phyloP scores from a whole-genome alignment of 1,140 invertebrate species.

The Sinonovacula constricta region DNA sequence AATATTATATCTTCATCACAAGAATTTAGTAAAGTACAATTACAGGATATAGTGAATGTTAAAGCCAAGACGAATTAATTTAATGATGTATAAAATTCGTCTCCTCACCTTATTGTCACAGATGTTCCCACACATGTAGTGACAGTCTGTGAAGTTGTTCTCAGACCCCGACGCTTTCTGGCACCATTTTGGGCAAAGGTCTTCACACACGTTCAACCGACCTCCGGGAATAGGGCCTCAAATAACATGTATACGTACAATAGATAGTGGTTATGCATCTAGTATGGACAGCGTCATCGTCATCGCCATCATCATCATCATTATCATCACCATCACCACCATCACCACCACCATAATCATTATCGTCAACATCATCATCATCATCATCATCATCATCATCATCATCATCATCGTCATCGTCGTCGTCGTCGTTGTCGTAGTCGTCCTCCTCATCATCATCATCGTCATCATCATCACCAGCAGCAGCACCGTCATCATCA shows the following conservation, averaged over 20 bases:
- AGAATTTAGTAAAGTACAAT: too few species aligned
- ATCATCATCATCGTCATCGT: constrained; percentile 4
- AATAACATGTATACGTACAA: too few species aligned
- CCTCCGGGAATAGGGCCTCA: constrained; percentile 1
- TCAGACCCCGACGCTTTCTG: background rate
- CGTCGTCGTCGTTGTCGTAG: background rate
- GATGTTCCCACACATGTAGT: constrained; percentile 32
- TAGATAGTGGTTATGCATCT: too few species aligned
- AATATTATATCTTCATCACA: too few species aligned
- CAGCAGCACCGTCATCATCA: too few species aligned
- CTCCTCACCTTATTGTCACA: constrained; percentile 30
- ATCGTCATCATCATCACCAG: background rate
- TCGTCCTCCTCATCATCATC: too few species aligned
- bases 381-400: constrained; percentile 1
- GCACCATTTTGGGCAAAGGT: constrained; percentile 43
- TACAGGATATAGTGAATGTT: too few species aligned
- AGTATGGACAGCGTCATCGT: background rate
- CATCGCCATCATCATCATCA: constrained; percentile 4
- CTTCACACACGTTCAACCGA: constrained; percentile 22
- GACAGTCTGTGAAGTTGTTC: constrained; percentile 33
- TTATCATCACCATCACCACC: constrained; percentile 4
- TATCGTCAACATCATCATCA: too few species aligned
- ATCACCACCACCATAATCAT: too few species aligned
- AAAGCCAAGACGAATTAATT: too few species aligned
- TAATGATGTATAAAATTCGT: background rate